phyloP scores from a whole-genome alignment of 1,140 invertebrate genomes.

The Frieseomelitta varia region DNA sequence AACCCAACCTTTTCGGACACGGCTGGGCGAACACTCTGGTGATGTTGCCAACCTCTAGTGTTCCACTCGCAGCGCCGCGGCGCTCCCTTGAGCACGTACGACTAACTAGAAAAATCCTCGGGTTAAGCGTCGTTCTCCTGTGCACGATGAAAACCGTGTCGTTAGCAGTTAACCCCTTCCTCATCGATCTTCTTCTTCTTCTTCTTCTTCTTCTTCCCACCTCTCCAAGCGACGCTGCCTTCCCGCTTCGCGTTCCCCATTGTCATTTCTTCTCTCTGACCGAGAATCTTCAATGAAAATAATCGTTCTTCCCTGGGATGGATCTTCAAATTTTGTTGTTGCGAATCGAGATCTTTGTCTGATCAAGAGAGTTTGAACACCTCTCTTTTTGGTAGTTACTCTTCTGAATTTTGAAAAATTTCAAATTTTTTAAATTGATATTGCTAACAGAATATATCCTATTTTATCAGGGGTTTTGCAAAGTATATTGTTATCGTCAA shows the following conservation, averaged over 20 bases:
- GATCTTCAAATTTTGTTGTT: too few relatives aligned
- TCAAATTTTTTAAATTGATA: too few relatives aligned
- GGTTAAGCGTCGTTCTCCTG: slow-evolving; percentile 57
- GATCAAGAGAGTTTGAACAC: too few relatives aligned
- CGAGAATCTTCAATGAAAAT: neutral
- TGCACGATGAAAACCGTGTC: slow-evolving; percentile 66
- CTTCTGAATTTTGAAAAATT: too few relatives aligned
- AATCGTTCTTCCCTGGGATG: too few relatives aligned
- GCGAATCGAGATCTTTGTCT: too few relatives aligned
- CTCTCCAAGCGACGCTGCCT: neutral
- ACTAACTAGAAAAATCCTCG: slow-evolving; percentile 69
- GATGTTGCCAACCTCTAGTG: slow-evolving; percentile 49
- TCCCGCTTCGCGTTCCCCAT: too few relatives aligned
- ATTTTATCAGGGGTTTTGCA: too few relatives aligned
- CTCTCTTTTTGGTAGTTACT: too few relatives aligned
- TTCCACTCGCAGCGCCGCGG: slow-evolving; percentile 28
- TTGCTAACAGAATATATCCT: too few relatives aligned
- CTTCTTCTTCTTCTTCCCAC: too few relatives aligned
- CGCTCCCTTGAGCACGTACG: slow-evolving; percentile 64
- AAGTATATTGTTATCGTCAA: too few relatives aligned
- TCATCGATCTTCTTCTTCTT: slow-evolving; percentile 8
- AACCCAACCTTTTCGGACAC: slow-evolving; percentile 53
- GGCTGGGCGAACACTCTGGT: slow-evolving; percentile 27
- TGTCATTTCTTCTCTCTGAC: neutral
- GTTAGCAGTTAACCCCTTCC: slow-evolving; percentile 60